Conservation (phyloP, 2,113 vertebrate genomes). For the Shinisaurus crocodilurus region DNA sequence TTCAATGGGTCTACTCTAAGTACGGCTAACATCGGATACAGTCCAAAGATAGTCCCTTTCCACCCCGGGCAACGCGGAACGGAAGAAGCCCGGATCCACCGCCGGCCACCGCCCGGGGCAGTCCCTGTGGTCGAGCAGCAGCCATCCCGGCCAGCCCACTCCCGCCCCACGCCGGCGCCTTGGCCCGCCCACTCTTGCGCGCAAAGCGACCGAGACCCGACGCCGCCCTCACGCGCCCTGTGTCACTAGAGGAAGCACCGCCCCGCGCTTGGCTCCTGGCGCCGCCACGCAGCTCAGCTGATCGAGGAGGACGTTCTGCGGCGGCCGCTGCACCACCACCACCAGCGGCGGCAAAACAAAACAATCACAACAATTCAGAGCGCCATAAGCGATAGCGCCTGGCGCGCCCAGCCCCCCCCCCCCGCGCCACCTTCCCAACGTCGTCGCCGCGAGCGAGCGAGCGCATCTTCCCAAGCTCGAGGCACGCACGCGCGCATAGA, state of each 20-base stretch:
- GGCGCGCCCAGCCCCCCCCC: background rate
- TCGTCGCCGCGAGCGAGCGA: background rate
- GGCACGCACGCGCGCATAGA: background rate
- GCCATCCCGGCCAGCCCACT: too few relatives aligned
- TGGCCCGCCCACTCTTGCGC: background rate
- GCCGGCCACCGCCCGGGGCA: background rate
- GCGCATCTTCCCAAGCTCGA: background rate
- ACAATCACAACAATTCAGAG: too few relatives aligned
- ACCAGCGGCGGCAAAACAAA: too few relatives aligned
- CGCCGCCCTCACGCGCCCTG: background rate
- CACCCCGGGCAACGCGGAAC: background rate
- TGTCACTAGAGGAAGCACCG: background rate
- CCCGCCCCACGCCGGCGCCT: background rate
- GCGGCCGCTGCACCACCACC: background rate
- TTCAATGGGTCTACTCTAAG: too few relatives aligned
- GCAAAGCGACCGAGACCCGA: background rate
- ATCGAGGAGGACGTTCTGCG: background rate
- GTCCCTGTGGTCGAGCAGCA: too few relatives aligned
- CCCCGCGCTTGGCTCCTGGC: background rate
- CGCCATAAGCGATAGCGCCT: constrained; percentile 5
- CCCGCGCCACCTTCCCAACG: background rate
- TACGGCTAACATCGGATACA: too few relatives aligned
- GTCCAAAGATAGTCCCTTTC: background rate
- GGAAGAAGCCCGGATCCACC: too few relatives aligned
- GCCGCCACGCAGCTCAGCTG: constrained; percentile 28